phyloP scores from a whole-genome alignment of 2,888 invertebrate species.

The Pseudococcus longispinus region DNA sequence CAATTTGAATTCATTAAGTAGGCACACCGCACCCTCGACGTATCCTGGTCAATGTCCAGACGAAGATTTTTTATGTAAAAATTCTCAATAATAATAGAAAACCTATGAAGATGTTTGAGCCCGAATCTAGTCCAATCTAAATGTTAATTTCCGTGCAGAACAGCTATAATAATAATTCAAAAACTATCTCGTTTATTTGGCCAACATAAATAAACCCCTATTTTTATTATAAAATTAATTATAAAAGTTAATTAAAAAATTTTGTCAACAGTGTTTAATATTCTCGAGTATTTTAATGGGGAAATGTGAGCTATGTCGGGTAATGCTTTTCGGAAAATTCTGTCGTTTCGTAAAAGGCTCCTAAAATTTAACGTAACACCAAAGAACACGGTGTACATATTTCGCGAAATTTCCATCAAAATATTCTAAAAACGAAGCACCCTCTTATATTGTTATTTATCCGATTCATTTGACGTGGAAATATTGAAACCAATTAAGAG shows the following conservation, averaged over 20 bases:
- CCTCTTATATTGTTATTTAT: neutral
- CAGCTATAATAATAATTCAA: slow-evolving; percentile 27
- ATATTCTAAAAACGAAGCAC: neutral
- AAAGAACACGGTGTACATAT: neutral
- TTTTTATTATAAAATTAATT: slow-evolving; percentile 29
- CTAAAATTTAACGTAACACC: neutral
- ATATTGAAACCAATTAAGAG: neutral
- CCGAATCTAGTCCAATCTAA: slow-evolving; percentile 8
- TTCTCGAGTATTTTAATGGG: neutral
- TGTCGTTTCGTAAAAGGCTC: no score
- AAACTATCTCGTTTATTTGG: slow-evolving; percentile 33
- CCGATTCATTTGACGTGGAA: neutral
- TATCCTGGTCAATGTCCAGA: neutral
- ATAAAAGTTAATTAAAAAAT: slow-evolving; percentile 47
- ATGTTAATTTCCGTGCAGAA: slow-evolving; percentile 36
- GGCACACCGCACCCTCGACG: neutral
- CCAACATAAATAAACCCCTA: slow-evolving; percentile 7
- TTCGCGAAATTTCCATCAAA: neutral
- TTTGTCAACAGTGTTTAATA: slow-evolving; percentile 28
- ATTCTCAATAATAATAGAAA: neutral
- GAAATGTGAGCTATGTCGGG: neutral
- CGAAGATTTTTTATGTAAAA: neutral
- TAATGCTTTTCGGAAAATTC: neutral
- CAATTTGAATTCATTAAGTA: neutral
- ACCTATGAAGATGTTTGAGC: neutral